Base-by-base conservation (phyloP, 2,797 vertebrate species). In the Masticophis lateralis region DNA sequence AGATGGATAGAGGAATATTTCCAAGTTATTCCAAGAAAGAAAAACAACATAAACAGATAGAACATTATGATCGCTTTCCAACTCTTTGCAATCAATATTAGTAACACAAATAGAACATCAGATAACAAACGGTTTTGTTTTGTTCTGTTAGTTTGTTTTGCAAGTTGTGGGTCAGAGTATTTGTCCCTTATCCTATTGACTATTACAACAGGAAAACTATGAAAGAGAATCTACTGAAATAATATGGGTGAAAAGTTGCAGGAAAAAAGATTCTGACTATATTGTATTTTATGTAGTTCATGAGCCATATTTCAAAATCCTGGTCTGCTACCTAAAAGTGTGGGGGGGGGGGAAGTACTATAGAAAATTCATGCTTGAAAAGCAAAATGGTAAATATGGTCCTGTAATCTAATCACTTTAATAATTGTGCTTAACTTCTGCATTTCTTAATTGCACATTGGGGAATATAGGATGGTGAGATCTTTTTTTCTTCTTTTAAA, bases 1-100 rank as follows among this genome's bases (percentile, higher is more conserved):
- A 89, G 96, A 60, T 93, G 87, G 87, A 53, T 66, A 92, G 63
- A 95, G 22, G 51, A 89, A 61, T 86, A 93, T 90, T 92, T 93
- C 87, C 61, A 86, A 66, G 90, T 93, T 25, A 89, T 86, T 88
- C 16, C 57, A 93, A 89, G 57, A 86, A 91, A 63, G 7, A 91
- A 79, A 89, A 92, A 59, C 83, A 74, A 90, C 90, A 92, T 43
- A 90, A 91, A 56, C 88, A 88, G 53, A 89, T 86, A 43, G 51
- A 93, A 90, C 16, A 88, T 63, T 1, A 53, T 47, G 56, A 91
- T 61, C 91, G 32, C 59, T 28, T 87, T 74, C 11, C 43, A 59
- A 4, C 2, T 32, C 22, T 74, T 93, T 93, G 28, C 8, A 93
- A 63, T 55, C 16, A 8, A 13, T 1, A 57, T 28, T 37, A 20